Evolutionary conservation across 2,888 invertebrate species (phyloP).

Genomic region (Melieria omissa): DNA sequence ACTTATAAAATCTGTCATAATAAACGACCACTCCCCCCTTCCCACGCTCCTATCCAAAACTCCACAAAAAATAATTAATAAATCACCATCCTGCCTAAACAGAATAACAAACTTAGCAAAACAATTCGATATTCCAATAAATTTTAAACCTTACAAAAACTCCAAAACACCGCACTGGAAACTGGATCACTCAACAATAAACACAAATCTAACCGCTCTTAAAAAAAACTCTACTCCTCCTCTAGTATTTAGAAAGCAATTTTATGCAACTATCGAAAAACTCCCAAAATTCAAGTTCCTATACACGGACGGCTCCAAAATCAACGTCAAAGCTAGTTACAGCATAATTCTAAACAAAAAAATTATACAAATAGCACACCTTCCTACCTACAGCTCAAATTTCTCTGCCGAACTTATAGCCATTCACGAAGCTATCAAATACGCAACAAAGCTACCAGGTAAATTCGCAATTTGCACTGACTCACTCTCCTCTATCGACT

Average conservation of each 20-base stretch:
- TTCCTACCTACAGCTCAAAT: background rate
- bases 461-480: no score
- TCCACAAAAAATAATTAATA: background rate
- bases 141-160: no score
- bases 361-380: background rate
- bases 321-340: no score
- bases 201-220: background rate
- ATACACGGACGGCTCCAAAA: no score
- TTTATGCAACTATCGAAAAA: background rate
- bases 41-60: background rate
- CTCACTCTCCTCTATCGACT: no score
- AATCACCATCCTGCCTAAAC: background rate
- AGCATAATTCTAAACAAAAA: background rate
- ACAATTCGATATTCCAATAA: background rate
- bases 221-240: background rate
- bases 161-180: background rate
- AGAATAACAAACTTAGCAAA: background rate
- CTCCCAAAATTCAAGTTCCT: no score
- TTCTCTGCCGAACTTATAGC: background rate
- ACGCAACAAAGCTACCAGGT: no score
- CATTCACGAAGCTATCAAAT: background rate
- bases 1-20: background rate
- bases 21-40: constrained; percentile 2
- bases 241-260: background rate
- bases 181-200: background rate